phyloP scores from a whole-genome alignment of 2,797 vertebrate species.

The Ctenopoma multispine region DNA sequence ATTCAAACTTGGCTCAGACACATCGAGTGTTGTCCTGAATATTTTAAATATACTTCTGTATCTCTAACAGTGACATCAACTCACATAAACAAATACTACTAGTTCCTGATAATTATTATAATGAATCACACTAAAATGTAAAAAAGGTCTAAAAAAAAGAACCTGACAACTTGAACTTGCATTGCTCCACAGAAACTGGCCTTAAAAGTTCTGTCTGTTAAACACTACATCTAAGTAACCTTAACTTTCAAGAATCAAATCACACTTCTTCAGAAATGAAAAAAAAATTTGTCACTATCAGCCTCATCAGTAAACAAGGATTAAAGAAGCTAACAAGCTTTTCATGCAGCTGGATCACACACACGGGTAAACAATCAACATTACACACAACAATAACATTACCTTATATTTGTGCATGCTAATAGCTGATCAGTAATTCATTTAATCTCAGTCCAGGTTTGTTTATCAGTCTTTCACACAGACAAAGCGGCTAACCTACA shows the following conservation, averaged over 20 bases:
- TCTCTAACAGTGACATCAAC: neutral
- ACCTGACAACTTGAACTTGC: neutral
- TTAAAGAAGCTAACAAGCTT: conserved; percentile 3
- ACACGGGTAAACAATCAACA: conserved; percentile 8
- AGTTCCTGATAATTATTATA: neutral
- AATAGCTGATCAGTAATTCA: conserved; percentile 42
- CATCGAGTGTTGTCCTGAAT: conserved; percentile 11
- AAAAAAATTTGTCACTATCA: conserved; percentile 2
- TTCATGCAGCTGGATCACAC: conserved; percentile 25
- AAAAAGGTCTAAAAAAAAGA: neutral
- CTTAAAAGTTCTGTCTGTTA: neutral
- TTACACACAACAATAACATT: conserved; percentile 41
- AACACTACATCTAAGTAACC: neutral
- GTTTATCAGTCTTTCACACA: conserved; percentile 46
- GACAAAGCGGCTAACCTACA: conserved; percentile 60
- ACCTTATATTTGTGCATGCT: conserved; percentile 75
- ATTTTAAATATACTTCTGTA: conserved; percentile 5
- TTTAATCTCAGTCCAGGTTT: conserved; percentile 51
- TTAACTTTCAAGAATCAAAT: neutral
- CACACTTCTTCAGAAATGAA: neutral
- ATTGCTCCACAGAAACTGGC: conserved; percentile 1
- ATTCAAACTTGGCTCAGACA: conserved; percentile 43
- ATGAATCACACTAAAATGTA: neutral
- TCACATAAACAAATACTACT: neutral
- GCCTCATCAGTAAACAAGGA: conserved; percentile 34